Evolutionary conservation across 2,888 invertebrate genomes (phyloP).

Genomic region (Nomada fabriciana): DNA sequence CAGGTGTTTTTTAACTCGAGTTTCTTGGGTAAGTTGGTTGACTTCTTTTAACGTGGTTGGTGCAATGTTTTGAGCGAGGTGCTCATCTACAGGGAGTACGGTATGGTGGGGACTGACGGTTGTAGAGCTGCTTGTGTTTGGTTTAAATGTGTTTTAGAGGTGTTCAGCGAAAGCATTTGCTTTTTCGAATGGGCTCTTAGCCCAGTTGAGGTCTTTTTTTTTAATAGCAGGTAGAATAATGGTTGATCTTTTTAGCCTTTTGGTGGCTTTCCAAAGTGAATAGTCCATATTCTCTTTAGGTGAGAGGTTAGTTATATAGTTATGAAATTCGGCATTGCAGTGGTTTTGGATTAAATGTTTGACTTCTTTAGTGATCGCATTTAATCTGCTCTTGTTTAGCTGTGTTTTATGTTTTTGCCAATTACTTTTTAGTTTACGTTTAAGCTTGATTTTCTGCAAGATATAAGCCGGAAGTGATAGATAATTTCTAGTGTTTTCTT

Average conservation of each 20-base stretch:
- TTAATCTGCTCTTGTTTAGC: background rate
- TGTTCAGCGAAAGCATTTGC: background rate
- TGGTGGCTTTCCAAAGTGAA: slow-evolving; percentile 16
- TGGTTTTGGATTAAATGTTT: background rate
- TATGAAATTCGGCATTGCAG: background rate
- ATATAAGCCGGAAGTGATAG: slow-evolving; percentile 1
- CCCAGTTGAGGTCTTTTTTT: background rate
- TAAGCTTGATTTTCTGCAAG: background rate
- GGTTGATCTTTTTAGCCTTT: background rate
- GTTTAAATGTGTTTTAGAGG: background rate
- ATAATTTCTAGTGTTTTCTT: background rate
- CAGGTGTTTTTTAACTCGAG: no score
- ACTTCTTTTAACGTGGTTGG: no score
- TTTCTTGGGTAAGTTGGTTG: no score
- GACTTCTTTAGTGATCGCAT: slow-evolving; percentile 5
- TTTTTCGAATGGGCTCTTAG: background rate
- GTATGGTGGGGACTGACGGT: no score
- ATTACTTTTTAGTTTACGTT: slow-evolving; percentile 2
- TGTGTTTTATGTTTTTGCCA: slow-evolving; percentile 15
- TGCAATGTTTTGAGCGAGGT: no score
- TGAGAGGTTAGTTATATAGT: no score
- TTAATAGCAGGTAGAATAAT: background rate
- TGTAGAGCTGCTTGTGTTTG: background rate
- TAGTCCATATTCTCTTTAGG: background rate
- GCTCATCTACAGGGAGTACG: no score